A percentile compares a stretch with the other conserved stretches of the same genome.
Evolutionary conservation across 2,888 invertebrate genomes (phyloP).

Genomic region (Chrysodeixis includens): DNA sequence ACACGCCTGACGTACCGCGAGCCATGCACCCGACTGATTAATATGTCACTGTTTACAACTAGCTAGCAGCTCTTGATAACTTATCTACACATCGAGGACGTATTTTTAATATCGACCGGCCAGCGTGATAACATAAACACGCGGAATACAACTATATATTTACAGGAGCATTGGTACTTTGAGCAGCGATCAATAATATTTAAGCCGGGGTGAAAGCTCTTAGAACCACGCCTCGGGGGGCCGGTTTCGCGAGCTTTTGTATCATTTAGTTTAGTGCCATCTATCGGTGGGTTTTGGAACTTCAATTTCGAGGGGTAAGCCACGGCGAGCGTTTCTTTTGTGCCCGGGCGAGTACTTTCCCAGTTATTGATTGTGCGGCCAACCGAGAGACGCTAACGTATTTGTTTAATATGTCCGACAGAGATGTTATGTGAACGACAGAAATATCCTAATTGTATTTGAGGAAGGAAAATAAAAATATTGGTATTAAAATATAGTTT

Average conservation of each 20-base stretch:
- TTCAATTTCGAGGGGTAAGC: constrained; percentile 48
- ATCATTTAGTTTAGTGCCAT: constrained; percentile 69
- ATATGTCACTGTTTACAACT: constrained; percentile 65
- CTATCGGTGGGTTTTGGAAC: constrained; percentile 62
- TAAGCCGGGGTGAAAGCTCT: constrained; percentile 81
- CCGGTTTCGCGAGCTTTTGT: constrained; percentile 69
- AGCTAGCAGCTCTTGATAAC: constrained; percentile 62
- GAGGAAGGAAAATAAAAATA: background rate
- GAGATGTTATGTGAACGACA: background rate
- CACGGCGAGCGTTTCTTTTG: constrained; percentile 34
- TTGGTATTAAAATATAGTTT: background rate
- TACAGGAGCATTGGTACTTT: constrained; percentile 67
- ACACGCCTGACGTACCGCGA: constrained; percentile 70
- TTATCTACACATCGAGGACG: constrained; percentile 71
- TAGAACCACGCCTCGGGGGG: constrained; percentile 77
- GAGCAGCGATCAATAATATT: constrained; percentile 79
- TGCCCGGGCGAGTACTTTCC: constrained; percentile 19
- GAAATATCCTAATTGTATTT: background rate
- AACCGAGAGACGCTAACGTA: constrained; percentile 7
- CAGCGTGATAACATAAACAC: constrained; percentile 62
- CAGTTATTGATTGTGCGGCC: constrained; percentile 42
- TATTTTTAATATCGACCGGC: constrained; percentile 44
- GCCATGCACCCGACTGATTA: constrained; percentile 74
- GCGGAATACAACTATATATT: constrained; percentile 73
- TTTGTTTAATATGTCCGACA: background rate